A percentile compares a stretch with the other conserved stretches of the same genome.
Evolutionary conservation across 2,113 vertebrate genomes (phyloP).

Genomic region (Bujurquina vittata): DNA sequence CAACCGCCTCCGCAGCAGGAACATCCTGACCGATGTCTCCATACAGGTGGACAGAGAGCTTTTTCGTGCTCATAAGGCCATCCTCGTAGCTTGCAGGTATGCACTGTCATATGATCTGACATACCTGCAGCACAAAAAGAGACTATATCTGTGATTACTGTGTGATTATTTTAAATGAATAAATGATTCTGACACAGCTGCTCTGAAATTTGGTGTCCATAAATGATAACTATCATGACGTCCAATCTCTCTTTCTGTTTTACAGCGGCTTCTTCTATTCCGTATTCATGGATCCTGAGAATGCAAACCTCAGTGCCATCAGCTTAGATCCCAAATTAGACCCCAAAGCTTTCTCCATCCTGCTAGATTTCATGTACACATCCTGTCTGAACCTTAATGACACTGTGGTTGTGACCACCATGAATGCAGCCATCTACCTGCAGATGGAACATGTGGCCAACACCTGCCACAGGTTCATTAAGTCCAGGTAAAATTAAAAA

Average conservation of each 20-base stretch:
- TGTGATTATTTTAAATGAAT: not conserved
- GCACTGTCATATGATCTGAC: not conserved
- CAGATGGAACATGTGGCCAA: slow-evolving; percentile 98
- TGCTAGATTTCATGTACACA: slow-evolving; percentile 98
- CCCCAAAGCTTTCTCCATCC: slow-evolving; percentile 90
- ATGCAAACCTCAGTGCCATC: slow-evolving; percentile 88
- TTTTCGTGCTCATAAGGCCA: slow-evolving; percentile 94
- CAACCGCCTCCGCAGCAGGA: slow-evolving; percentile 92
- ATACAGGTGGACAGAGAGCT: slow-evolving; percentile 90
- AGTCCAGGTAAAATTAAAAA: slow-evolving; percentile 86
- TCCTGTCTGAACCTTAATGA: slow-evolving; percentile 93
- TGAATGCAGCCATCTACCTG: slow-evolving; percentile 92
- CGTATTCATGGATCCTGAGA: slow-evolving; percentile 92
- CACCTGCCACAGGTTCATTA: slow-evolving; percentile 93
- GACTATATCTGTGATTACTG: not conserved
- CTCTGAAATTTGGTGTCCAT: not conserved
- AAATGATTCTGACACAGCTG: not conserved
- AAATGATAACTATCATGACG: not conserved
- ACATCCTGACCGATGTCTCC: slow-evolving; percentile 93
- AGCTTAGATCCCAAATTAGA: slow-evolving; percentile 93
- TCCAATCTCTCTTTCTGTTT: slow-evolving; percentile 1
- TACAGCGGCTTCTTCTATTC: slow-evolving; percentile 94
- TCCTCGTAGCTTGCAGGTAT: slow-evolving; percentile 98
- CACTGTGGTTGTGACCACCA: slow-evolving; percentile 86
- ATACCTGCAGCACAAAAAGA: not conserved